Conservation (phyloP, 2,888 invertebrate genomes). For the Stegana nigrithorax region DNA sequence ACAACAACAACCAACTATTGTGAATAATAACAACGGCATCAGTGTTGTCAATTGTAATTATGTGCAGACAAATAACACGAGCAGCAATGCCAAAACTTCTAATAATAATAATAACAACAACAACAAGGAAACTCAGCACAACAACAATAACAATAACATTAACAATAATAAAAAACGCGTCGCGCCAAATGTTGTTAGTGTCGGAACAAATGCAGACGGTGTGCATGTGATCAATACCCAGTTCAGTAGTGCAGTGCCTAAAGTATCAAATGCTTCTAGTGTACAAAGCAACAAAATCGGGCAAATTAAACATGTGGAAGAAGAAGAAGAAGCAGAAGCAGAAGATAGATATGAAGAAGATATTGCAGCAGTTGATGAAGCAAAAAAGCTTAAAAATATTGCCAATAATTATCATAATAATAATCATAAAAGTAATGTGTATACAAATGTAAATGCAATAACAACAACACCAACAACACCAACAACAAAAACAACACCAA, state of each 20-base stretch:
- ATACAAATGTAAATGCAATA: conserved; percentile 38
- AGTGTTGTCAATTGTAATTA: conserved; percentile 67
- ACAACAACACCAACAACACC: conserved; percentile 32
- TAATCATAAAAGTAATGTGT: conserved; percentile 39
- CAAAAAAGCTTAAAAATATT: conserved; percentile 38
- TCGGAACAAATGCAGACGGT: conserved; percentile 25
- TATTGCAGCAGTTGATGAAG: too few relatives aligned
- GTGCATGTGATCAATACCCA: conserved; percentile 25
- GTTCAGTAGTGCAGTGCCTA: conserved; percentile 45
- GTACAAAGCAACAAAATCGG: too few relatives aligned
- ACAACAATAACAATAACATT: conserved; percentile 40
- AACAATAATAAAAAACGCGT: conserved; percentile 44
- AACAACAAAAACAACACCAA: conserved; percentile 14
- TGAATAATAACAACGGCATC: conserved; percentile 62
- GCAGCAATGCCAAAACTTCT: conserved; percentile 27
- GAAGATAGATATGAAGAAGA: too few relatives aligned
- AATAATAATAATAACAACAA: conserved; percentile 24
- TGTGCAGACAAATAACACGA: conserved; percentile 24
- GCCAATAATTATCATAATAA: conserved; percentile 30
- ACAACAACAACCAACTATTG: conserved; percentile 48
- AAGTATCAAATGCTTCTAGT: conserved; percentile 54
- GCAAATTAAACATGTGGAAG: conserved; percentile 37
- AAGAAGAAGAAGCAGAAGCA: conserved; percentile 31
- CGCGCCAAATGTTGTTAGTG: conserved; percentile 28
- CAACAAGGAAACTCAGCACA: conserved; percentile 30